phyloP scores from a whole-genome alignment of 2,113 vertebrate genomes.

The Hemiprocne comata region DNA sequence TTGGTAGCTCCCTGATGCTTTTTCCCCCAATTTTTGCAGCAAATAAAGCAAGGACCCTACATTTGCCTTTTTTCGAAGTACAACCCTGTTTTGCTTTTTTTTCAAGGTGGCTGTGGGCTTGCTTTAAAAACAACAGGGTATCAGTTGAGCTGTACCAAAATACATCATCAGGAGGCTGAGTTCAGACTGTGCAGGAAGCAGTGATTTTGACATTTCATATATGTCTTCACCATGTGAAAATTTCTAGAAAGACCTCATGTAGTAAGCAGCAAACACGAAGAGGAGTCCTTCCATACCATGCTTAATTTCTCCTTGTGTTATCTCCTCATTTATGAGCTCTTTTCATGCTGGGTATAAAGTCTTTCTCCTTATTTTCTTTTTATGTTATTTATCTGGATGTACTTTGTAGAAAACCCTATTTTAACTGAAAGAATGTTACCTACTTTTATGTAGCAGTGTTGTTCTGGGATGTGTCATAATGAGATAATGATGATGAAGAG shows the following conservation, averaged over 20 bases:
- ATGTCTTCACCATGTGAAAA: background rate
- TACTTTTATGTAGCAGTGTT: background rate
- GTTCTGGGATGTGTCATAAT: background rate
- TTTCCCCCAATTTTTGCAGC: background rate
- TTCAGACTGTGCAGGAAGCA: background rate
- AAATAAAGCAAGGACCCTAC: background rate
- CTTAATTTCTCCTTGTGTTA: background rate
- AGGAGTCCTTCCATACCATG: background rate
- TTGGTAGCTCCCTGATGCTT: background rate
- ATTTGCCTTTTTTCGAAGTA: background rate
- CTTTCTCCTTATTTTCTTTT: background rate
- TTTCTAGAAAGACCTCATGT: background rate
- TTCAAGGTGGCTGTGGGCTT: background rate
- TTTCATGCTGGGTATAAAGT: background rate
- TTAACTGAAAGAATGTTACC: background rate
- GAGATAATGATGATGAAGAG: background rate
- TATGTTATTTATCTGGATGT: background rate
- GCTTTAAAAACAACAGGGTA: background rate
- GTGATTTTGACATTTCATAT: background rate
- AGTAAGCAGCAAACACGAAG: background rate
- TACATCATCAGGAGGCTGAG: background rate
- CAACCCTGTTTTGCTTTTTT: background rate
- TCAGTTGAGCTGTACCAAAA: background rate
- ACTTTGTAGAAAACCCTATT: background rate
- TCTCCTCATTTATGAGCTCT: background rate